Base-by-base conservation (phyloP, 2,888 invertebrate genomes). In the Tenthredo scrophulariae region DNA sequence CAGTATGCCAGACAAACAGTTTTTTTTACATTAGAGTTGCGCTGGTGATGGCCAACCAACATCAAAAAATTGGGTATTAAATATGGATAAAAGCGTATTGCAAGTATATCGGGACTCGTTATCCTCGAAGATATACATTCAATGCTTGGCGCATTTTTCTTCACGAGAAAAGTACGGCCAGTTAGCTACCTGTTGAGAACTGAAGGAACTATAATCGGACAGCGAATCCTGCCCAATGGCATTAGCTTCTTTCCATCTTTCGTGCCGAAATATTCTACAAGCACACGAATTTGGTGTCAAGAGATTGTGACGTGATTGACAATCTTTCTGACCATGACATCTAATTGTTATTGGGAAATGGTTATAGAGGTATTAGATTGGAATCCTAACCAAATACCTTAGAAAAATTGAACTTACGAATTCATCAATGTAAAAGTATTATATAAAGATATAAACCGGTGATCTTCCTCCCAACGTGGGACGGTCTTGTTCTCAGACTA, bases 11-110 rank as follows among this genome's bases (percentile, higher is more conserved):
- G n/a, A n/a, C n/a, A n/a, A n/a, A n/a, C n/a, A n/a, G n/a, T n/a
- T n/a, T n/a, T n/a, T n/a, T n/a, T n/a, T n/a, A n/a, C 13, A 9
- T 13, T 29, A 2, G 0, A 22, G 22, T 26, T 3, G 13, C 3
- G 0, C 2, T 29, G 65, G 29, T 22, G 65, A 10, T 10, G 26
- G 9, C 13, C 65, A 26, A 65, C 13, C 65, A 26, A 22, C 65
- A 9, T 65, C 26, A 13, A 65, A 65, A 65, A 65, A 65, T 65
- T 65, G 29, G 0, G 1, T 29, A 65, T 65, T 62, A 65, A 65
- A 65, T 65, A 65, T 65, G 65, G 65, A 65, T 65, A 65, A 65
- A 65, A 65, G 65, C 65, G 65, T 29, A 65, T 26, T 26, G 65
- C 65, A 22, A 65, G 65, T 65, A 65, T 65, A 13, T 1, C 13